These are phyloP conservation scores for Anhinga rufa DNA, from an alignment of 2,113 vertebrate species.

Conservation along the genomic window DNA sequence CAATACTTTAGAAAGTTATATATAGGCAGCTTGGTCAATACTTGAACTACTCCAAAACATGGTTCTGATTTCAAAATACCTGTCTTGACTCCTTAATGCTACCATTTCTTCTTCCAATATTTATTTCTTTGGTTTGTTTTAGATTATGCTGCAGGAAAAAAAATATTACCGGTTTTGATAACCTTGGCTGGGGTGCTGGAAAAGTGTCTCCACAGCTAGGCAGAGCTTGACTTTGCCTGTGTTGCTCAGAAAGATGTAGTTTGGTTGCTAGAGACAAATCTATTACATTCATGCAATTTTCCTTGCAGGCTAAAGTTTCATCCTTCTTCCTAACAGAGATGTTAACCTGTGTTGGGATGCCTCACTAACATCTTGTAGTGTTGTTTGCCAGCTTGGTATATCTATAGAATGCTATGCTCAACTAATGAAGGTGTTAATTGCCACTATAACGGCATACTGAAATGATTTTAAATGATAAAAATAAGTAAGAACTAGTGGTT, in stretches of 20 bases:
- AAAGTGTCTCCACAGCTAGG: neutral
- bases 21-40: neutral
- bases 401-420: neutral
- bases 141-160: neutral
- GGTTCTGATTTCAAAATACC: neutral
- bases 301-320: neutral
- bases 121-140: neutral
- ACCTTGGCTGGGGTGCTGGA: neutral
- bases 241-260: no score
- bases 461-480: neutral
- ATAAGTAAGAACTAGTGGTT: neutral
- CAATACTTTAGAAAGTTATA: neutral
- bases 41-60: neutral
- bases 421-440: neutral
- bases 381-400: neutral
- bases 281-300: rapidly evolving
- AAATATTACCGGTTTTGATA: neutral
- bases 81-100: neutral
- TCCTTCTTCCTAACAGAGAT: neutral
- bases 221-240: neutral
- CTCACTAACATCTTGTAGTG: neutral
- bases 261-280: neutral
- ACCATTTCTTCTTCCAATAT: neutral
- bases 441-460: neutral
- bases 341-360: neutral